These are phyloP conservation scores for Paramormyrops kingsleyae DNA, from an alignment of 2,113 vertebrate species.

Conservation along the genomic window DNA sequence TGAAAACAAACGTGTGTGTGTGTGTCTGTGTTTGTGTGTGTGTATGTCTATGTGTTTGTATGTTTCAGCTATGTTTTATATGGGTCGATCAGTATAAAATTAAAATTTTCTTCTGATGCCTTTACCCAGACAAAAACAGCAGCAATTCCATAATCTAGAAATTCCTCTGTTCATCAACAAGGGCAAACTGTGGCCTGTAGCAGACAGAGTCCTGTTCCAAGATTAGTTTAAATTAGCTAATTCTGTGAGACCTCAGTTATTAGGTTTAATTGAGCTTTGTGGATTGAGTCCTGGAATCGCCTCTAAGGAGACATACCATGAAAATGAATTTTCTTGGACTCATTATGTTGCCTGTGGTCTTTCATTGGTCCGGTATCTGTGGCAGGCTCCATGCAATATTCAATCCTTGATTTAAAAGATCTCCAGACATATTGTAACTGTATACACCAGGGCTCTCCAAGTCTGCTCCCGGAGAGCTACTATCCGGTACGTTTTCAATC, in stretches of 20 bases:
- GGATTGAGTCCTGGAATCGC: neutral
- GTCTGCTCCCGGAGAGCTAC: neutral
- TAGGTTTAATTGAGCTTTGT: conserved; percentile 8
- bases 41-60: neutral
- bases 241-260: neutral
- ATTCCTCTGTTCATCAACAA: neutral
- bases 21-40: neutral
- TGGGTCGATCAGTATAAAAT: neutral
- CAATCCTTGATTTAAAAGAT: neutral
- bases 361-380: neutral
- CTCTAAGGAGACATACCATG: neutral
- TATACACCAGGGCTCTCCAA: neutral
- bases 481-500: neutral
- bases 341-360: neutral
- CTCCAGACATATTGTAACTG: neutral
- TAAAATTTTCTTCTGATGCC: neutral
- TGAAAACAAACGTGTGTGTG: neutral
- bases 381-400: neutral
- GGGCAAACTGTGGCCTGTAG: neutral
- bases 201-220: neutral
- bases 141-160: neutral
- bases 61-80: neutral
- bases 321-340: neutral
- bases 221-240: neutral
- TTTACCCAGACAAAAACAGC: neutral